A percentile compares a stretch with the other conserved stretches of the same genome.
These are phyloP conservation scores for Pagrus major DNA, from an alignment of 2,113 vertebrate species.

Conservation along the genomic window DNA sequence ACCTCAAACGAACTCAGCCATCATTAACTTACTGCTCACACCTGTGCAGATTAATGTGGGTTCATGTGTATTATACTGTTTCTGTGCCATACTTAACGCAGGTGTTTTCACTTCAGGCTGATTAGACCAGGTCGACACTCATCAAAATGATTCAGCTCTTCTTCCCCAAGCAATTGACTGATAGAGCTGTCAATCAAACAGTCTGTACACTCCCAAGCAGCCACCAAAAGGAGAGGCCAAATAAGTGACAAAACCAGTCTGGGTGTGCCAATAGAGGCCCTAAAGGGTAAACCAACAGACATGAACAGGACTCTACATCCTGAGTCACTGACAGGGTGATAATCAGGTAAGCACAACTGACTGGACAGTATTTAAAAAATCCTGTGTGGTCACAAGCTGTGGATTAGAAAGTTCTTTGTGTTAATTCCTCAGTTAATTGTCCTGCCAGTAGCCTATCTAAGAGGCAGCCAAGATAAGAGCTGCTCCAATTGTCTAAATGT, in stretches of 20 bases:
- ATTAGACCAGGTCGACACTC: not conserved
- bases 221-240: not conserved
- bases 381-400: not conserved
- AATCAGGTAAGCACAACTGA: conserved; percentile 4
- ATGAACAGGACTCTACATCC: not conserved
- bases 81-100: not conserved
- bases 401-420: conserved; percentile 18
- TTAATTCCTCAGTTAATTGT: conserved; percentile 47
- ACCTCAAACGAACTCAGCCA: too few species aligned
- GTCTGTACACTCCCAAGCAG: not conserved
- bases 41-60: not conserved
- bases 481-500: conserved; percentile 16
- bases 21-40: not conserved
- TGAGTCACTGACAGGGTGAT: not conserved
- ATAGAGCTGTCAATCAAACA: conserved; percentile 32
- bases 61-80: not conserved
- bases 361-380: not conserved
- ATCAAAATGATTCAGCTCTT: not conserved
- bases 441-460: conserved; percentile 13
- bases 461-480: conserved; percentile 31
- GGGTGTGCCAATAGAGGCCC: not conserved
- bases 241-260: conserved; percentile 17
- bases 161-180: not conserved
- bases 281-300: conserved; percentile 1
- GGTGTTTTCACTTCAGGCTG: not conserved